Conservation (phyloP, 2,797 vertebrate genomes). For the Tadarida brasiliensis region DNA sequence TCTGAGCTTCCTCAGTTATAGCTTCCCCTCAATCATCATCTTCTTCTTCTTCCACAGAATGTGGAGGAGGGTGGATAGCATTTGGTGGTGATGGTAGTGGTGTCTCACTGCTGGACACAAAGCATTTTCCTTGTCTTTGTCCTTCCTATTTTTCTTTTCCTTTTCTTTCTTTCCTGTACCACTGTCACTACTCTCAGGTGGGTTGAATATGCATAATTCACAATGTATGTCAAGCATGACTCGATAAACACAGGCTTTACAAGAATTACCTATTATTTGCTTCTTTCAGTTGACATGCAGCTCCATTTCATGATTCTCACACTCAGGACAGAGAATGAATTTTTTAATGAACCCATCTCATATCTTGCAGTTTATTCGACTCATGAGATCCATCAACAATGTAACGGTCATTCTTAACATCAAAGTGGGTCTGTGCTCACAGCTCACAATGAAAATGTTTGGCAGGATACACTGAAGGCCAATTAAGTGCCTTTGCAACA, state of each 20-base stretch:
- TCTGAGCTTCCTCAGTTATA: slow-evolving; percentile 97
- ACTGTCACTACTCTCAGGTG: slow-evolving; percentile 95
- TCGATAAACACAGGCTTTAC: slow-evolving; percentile 98
- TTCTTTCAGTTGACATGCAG: slow-evolving; percentile 99
- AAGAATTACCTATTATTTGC: slow-evolving; percentile 99
- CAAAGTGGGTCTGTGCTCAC: slow-evolving; percentile 99
- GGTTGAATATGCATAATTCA: slow-evolving; percentile 99
- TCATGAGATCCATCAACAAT: slow-evolving; percentile 99
- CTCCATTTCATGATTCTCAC: slow-evolving; percentile 99
- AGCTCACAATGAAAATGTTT: slow-evolving; percentile 99
- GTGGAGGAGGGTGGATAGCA: slow-evolving; percentile 93
- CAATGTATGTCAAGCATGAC: slow-evolving; percentile 99
- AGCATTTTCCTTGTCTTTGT: slow-evolving; percentile 98
- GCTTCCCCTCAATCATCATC: slow-evolving; percentile 99
- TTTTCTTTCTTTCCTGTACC: slow-evolving; percentile 97
- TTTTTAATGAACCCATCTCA: slow-evolving; percentile 99
- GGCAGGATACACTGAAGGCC: slow-evolving; percentile 99
- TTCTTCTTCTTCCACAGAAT: slow-evolving; percentile 93
- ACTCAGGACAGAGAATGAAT: slow-evolving; percentile 99
- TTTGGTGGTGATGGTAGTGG: slow-evolving; percentile 89
- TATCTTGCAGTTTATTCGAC: slow-evolving; percentile 99
- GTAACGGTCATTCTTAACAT: slow-evolving; percentile 99
- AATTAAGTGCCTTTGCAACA: slow-evolving; percentile 99
- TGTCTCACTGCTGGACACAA: slow-evolving; percentile 91
- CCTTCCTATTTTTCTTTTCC: slow-evolving; percentile 97